Percentiles rank a stretch among this genome's conserved stretches.
Evolutionary conservation across 1,140 invertebrate species (phyloP).

Genomic region (Bombus difficillimus): DNA sequence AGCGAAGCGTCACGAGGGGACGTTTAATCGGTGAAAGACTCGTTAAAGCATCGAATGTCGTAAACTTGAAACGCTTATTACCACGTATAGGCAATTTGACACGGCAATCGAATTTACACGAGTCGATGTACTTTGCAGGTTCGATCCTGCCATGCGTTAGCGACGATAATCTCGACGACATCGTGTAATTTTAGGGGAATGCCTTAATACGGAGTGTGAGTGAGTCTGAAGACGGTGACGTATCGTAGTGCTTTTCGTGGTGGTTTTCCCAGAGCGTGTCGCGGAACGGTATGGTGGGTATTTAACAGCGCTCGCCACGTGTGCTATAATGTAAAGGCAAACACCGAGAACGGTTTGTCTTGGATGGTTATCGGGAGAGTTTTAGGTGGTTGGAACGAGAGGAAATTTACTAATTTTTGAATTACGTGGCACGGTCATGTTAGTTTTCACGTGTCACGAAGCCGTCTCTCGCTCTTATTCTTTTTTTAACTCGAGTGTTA

Average conservation of each 20-base stretch:
- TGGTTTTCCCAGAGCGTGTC: background rate
- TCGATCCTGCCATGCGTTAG: background rate
- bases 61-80: constrained; percentile 11
- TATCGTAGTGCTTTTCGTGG: background rate
- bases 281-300: too few relatives aligned
- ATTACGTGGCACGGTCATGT: constrained; percentile 32
- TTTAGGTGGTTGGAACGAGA: constrained; percentile 23
- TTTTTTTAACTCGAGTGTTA: constrained; percentile 10
- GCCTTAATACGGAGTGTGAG: background rate
- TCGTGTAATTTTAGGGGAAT: background rate
- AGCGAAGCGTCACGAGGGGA: background rate
- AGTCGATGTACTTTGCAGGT: background rate
- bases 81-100: background rate
- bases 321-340: constrained; percentile 7
- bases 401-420: constrained; percentile 51
- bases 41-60: background rate
- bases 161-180: background rate
- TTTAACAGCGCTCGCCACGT: background rate
- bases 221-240: background rate
- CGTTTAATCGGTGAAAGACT: background rate
- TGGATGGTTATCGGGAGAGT: constrained; percentile 45
- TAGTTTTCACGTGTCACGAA: constrained; percentile 1
- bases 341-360: constrained; percentile 1
- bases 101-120: background rate
- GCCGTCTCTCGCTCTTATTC: background rate